A percentile compares a stretch with the other conserved stretches of the same genome.
These are phyloP conservation scores for Cebidichthys violaceus DNA, from an alignment of 2,113 vertebrate genomes.

Conservation along the genomic window DNA sequence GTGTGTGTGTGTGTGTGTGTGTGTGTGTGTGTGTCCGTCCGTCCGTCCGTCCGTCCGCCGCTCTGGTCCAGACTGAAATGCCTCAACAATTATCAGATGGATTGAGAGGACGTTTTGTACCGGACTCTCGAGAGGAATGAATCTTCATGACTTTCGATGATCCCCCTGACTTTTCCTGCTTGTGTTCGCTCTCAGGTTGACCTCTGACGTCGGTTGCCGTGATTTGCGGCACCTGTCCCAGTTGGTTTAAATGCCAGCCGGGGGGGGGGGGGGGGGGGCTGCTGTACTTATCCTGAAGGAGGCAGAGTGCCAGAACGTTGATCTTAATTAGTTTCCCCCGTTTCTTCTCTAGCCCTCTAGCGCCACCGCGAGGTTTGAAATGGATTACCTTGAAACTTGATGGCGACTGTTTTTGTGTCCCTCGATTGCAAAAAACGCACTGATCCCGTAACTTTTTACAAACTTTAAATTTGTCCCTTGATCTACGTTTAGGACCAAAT, in stretches of 20 bases:
- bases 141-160: not conserved
- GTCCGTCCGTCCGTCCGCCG: not conserved
- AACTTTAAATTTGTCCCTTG: not conserved
- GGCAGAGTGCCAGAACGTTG: not conserved
- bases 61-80: slow-evolving; percentile 12
- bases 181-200: not conserved
- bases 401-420: too few relatives aligned
- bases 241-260: slow-evolving; percentile 1
- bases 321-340: not conserved
- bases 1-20: too few relatives aligned
- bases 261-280: not conserved
- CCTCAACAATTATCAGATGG: slow-evolving; percentile 21
- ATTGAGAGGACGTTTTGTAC: slow-evolving; percentile 1
- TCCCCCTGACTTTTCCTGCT: not conserved
- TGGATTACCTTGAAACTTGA: not conserved
- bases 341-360: not conserved
- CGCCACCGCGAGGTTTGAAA: not conserved
- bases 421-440: not conserved
- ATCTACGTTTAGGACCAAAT: not conserved
- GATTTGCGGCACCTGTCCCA: not conserved
- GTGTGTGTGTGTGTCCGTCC: too few relatives aligned
- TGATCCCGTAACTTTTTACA: not conserved
- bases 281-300: not conserved
- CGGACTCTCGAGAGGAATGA: slow-evolving; percentile 18
- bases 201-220: not conserved